Conservation (phyloP, 2,888 invertebrate species). For the Tachina grossa region DNA sequence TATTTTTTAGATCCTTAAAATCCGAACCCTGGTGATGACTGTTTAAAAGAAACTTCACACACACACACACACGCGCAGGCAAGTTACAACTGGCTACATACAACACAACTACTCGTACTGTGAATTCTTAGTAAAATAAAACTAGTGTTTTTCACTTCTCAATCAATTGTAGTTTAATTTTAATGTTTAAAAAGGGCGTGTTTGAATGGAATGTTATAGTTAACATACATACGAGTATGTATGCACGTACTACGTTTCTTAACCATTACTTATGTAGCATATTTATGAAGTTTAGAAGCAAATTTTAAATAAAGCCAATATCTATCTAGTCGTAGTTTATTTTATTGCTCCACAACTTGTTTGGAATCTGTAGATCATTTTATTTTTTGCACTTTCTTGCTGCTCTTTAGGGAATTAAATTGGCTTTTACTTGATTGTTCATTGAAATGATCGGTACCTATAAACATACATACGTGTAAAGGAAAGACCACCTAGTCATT, state of each 20-base stretch:
- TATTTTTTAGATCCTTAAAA: too few species aligned
- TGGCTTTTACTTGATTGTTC: neutral
- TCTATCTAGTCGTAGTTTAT: slow-evolving; percentile 58
- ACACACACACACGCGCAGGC: too few species aligned
- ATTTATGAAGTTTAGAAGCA: slow-evolving; percentile 35
- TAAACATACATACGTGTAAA: neutral
- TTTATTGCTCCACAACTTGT: slow-evolving; percentile 61
- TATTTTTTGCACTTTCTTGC: slow-evolving; percentile 10
- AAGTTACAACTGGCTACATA: slow-evolving; percentile 32
- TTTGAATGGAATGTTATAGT: slow-evolving; percentile 60
- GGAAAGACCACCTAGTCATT: slow-evolving; percentile 61
- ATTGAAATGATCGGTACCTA: neutral
- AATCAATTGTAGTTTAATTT: slow-evolving; percentile 72
- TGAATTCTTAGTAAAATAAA: slow-evolving; percentile 49
- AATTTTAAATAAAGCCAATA: slow-evolving; percentile 51
- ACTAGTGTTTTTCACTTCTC: slow-evolving; percentile 67
- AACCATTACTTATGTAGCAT: slow-evolving; percentile 2
- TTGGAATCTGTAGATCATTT: slow-evolving; percentile 50
- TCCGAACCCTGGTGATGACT: slow-evolving; percentile 15
- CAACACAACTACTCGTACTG: slow-evolving; percentile 1
- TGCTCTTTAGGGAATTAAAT: neutral
- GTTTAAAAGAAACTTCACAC: slow-evolving; percentile 51
- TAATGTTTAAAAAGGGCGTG: slow-evolving; percentile 69
- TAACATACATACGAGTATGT: slow-evolving; percentile 40
- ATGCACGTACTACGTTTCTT: neutral